Evolutionary conservation across 2,888 invertebrate genomes (phyloP), one percentile per base, ranked within the genome.

Genomic region (Mongoloraphidia duomilia): DNA sequence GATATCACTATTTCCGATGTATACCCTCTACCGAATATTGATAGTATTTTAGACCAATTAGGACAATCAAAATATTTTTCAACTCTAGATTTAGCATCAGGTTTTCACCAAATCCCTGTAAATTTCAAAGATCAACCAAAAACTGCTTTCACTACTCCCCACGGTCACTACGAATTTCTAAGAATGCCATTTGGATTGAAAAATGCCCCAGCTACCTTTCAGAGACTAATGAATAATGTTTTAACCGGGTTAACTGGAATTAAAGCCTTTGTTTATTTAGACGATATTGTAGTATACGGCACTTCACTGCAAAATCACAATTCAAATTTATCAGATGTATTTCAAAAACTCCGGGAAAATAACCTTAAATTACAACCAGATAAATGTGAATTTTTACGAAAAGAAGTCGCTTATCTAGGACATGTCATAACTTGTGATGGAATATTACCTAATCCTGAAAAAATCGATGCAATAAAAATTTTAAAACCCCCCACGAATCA

Each of bases 201-300:
- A 60, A 11, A 57, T 60, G 55, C 59, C 59, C 65, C 53, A 45
- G 63, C 61, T 1, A 65, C 65, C 0, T 66, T 68, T 46, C 65
- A 66, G 55, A 45, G 64, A 4, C 49, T 62, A 17, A 65, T 65
- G 63, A 60, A 64, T 34, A 58, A 54, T 46, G 57, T 66, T 0
- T 49, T 66, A 5, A 36, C 56, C 34, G 63, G 61, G 2, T 34
- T 64, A 11, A 58, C 59, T 54, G 60, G 60, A 1, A 49, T 55
- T 2, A 56, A 52, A 40, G 50, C 53, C n/a, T 57, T 56, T 44
- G 14, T 54, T 9, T 56, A 54, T 39, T 49, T 53, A 9, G 54
- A 54, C 33, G 53, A 55, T 41, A 52, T 56, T 1, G 52, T 56
- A 37, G 48, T 55, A 8, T 54, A 51, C 17, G 55, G 53, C 8